Conservation (phyloP, 2,113 vertebrate species). For the Odobenus rosmarus region DNA sequence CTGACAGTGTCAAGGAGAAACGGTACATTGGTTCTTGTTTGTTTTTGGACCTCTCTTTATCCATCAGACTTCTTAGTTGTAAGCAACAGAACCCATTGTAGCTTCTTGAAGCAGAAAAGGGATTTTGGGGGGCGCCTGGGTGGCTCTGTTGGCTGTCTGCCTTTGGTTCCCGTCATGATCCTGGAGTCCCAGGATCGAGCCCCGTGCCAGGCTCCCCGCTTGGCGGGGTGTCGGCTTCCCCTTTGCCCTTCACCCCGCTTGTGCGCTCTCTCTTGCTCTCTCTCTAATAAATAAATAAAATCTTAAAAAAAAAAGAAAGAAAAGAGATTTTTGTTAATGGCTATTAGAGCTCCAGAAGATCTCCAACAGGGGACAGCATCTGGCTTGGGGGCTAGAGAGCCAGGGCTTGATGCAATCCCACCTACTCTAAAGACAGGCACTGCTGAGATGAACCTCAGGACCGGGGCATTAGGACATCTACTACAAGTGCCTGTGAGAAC, state of each 20-base stretch:
- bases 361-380: neutral
- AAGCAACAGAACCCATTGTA: neutral
- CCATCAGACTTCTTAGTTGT: neutral
- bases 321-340: neutral
- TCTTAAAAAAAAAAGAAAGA: neutral
- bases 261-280: no score
- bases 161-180: no score
- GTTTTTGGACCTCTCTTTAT: slow-evolving; percentile 6
- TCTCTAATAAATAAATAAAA: no score
- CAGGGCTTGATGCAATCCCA: neutral
- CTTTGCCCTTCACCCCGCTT: no score
- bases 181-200: no score
- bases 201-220: no score
- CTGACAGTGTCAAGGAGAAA: slow-evolving; percentile 7
- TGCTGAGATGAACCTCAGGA: neutral
- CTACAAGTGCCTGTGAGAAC: neutral
- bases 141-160: no score
- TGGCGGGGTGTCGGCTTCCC: no score
- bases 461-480: neutral
- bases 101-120: slow-evolving; percentile 5
- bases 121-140: neutral
- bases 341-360: neutral
- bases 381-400: neutral
- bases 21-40: neutral
- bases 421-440: neutral